Percentiles rank a stretch among this genome's conserved stretches.
phyloP scores from a whole-genome alignment of 2,113 vertebrate species.

The Regulus satrapa region DNA sequence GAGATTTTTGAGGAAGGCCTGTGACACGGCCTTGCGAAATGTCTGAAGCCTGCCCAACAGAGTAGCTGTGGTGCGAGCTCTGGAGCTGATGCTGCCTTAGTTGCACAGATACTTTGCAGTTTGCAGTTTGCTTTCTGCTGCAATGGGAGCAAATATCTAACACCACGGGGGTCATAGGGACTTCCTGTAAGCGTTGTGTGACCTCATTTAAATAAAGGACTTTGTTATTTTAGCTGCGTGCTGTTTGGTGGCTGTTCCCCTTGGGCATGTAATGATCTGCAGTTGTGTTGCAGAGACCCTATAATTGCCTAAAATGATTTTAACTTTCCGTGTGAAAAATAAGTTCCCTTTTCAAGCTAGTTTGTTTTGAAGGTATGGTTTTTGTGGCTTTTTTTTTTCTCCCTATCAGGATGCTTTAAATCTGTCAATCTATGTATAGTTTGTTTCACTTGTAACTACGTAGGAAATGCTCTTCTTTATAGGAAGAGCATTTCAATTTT shows the following conservation, averaged over 20 bases:
- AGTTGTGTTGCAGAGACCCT: background rate
- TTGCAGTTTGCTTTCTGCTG: background rate
- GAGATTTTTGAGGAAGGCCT: background rate
- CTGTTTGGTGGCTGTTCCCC: background rate
- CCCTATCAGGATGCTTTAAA: background rate
- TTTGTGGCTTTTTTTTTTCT: background rate
- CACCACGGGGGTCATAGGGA: background rate
- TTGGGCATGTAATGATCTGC: background rate
- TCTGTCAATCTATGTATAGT: background rate
- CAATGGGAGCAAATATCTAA: background rate
- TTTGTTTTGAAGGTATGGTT: background rate
- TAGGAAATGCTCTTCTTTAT: background rate
- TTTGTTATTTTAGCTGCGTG: background rate
- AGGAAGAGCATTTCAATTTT: background rate
- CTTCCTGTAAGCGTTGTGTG: background rate
- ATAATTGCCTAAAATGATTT: background rate
- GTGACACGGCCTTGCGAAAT: rapidly evolving
- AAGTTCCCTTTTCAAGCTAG: background rate
- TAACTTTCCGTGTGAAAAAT: background rate
- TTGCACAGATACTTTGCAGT: background rate
- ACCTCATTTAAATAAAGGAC: background rate
- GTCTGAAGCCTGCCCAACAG: background rate
- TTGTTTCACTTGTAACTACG: background rate
- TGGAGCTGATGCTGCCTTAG: background rate
- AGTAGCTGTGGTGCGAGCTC: background rate